Base-by-base conservation (phyloP, 2,797 vertebrate species). In the Sparidentex hasta region DNA sequence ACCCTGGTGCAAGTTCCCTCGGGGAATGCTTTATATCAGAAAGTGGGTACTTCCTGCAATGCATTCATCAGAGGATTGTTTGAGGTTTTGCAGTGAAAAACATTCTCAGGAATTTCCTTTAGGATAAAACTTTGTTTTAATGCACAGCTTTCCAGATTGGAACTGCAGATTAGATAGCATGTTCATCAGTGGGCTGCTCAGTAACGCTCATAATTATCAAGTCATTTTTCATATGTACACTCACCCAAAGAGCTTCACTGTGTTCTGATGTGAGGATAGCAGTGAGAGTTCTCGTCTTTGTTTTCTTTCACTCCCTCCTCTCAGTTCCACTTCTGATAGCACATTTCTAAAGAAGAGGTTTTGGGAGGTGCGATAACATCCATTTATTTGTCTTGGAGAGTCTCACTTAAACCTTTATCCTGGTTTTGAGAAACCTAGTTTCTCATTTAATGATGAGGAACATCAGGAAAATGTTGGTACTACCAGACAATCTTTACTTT, bases 251-350 rank as follows among this genome's bases (percentile, higher is more conserved):
- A 65, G 62, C 74, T 61, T 57, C 79, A 61, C 66, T 70, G 75
- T 86, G 68, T 73, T 81, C 58, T 27, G 61, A 71, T 56, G 70
- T 78, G 84, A 84, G 80, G 72, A 87, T 87, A 84, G 74, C 78
- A 72, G 50, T 0, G 48, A 82, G 58, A 67, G 63, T 38, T 78
- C 65, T 62, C 48, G 65, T 64, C 76, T 83, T 76, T 81, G 54
- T 81, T 76, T 77, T 57, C 44, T 25, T 46, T 62, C 55, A 4
- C 38, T 52, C 58, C 64, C 52, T 20, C 50, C 66, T 50, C 75
- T 77, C 57, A 12, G 46, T 78, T 82, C 48, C 68, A 72, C 68
- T 27, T 43, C 69, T 69, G 77, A 72, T 78, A 59, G 27, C 0
- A 25, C 2, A 16, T 76, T 65, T 80, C 51, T 65, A 54, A 65